Conservation (phyloP, 2,113 vertebrate genomes). For the Isichthys henryi region DNA sequence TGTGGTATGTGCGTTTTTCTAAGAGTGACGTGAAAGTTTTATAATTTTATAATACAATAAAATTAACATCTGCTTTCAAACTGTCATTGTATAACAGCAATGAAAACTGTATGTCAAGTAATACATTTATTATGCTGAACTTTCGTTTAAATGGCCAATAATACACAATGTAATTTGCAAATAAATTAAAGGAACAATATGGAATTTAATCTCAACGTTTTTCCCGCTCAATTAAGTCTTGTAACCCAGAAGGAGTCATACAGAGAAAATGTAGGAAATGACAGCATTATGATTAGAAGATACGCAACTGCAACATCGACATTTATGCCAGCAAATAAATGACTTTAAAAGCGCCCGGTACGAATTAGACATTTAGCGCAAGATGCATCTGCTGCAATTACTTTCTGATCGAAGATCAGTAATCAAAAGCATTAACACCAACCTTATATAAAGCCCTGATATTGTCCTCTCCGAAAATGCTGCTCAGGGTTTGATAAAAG, state of each 20-base stretch:
- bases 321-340: not conserved
- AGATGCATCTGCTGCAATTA: not conserved
- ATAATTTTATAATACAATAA: not conserved
- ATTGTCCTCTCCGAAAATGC: slow-evolving; percentile 82
- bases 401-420: not conserved
- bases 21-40: not conserved
- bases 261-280: not conserved
- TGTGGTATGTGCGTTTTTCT: not conserved
- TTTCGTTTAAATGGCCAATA: not conserved
- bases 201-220: not conserved
- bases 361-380: not conserved
- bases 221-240: not conserved
- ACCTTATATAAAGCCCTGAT: slow-evolving; percentile 81
- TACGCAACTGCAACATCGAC: not conserved
- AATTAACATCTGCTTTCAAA: not conserved
- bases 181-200: not conserved
- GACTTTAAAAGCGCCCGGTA: not conserved
- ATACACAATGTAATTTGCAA: not conserved
- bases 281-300: not conserved
- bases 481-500: slow-evolving; percentile 77
- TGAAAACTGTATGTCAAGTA: not conserved
- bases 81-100: not conserved
- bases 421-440: slow-evolving; percentile 23
- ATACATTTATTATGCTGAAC: not conserved
- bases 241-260: not conserved